Conservation (phyloP, 2,888 invertebrate species). For the Alviniconcha strummeri region DNA sequence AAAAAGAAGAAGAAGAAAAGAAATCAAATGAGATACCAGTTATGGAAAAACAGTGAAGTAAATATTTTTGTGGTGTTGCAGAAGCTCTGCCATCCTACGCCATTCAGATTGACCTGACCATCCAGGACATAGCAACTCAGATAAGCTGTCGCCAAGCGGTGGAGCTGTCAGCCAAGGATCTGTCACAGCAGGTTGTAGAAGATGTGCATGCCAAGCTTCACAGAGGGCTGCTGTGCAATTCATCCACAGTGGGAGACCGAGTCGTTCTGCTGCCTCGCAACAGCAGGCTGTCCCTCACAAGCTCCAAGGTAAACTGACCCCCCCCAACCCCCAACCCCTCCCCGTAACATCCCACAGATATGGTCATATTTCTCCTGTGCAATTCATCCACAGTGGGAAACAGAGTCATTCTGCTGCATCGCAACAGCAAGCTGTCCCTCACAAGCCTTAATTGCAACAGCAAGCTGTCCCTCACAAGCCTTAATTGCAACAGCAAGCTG, state of each 20-base stretch:
- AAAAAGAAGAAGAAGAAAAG: not conserved
- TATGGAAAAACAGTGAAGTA: not conserved
- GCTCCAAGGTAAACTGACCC: not conserved
- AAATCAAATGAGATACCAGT: not conserved
- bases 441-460: not conserved
- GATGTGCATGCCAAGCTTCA: slow-evolving; percentile 2
- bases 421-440: slow-evolving; percentile 5
- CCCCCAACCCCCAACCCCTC: too few relatives aligned
- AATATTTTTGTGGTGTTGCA: slow-evolving; percentile 6
- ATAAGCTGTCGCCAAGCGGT: slow-evolving; percentile 8
- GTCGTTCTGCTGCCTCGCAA: slow-evolving; percentile 13
- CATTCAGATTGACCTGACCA: slow-evolving; percentile 17
- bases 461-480: not conserved
- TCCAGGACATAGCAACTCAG: not conserved
- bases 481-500: too few relatives aligned
- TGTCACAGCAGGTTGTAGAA: slow-evolving; percentile 19
- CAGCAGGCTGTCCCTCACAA: not conserved
- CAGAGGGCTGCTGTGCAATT: slow-evolving; percentile 27
- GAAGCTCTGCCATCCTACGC: slow-evolving; percentile 31
- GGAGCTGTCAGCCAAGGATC: not conserved
- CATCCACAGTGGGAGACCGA: slow-evolving; percentile 4
- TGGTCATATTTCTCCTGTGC: slow-evolving; percentile 16
- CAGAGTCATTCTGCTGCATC: slow-evolving; percentile 1
- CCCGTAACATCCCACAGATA: too few relatives aligned
- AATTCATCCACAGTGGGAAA: slow-evolving; percentile 17